Evolutionary conservation across 2,113 vertebrate genomes (phyloP).

Genomic region (Pomatostomus ruficeps): DNA sequence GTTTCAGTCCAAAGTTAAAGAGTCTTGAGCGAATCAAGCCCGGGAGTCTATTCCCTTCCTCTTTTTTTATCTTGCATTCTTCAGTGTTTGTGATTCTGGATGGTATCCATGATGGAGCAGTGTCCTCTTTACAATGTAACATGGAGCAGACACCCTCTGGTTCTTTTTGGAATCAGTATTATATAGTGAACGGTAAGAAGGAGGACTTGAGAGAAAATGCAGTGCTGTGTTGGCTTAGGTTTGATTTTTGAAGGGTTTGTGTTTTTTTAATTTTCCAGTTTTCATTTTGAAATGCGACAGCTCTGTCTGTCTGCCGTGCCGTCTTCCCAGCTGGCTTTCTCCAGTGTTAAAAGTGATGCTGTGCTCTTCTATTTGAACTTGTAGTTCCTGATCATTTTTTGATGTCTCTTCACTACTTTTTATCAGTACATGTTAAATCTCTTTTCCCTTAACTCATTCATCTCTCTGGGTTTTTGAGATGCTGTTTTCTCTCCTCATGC

Average conservation of each 20-base stretch:
- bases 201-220: not conserved
- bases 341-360: not conserved
- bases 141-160: not conserved
- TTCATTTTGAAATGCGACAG: not conserved
- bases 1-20: not conserved
- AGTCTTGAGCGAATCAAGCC: not conserved
- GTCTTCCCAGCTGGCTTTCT: not conserved
- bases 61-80: not conserved
- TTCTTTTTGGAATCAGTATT: not conserved
- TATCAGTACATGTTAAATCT: constrained; percentile 9
- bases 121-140: not conserved
- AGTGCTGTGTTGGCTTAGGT: not conserved
- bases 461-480: not conserved
- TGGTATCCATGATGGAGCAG: not conserved
- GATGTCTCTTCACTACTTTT: not conserved
- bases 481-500: not conserved
- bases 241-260: not conserved
- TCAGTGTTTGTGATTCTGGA: not conserved
- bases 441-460: not conserved
- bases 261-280: not conserved
- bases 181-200: not conserved
- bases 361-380: constrained; percentile 10
- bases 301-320: not conserved
- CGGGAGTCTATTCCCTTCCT: not conserved
- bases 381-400: constrained; percentile 12